phyloP scores from a whole-genome alignment of 2,797 vertebrate species.

The Enteromius fasciolatus region DNA sequence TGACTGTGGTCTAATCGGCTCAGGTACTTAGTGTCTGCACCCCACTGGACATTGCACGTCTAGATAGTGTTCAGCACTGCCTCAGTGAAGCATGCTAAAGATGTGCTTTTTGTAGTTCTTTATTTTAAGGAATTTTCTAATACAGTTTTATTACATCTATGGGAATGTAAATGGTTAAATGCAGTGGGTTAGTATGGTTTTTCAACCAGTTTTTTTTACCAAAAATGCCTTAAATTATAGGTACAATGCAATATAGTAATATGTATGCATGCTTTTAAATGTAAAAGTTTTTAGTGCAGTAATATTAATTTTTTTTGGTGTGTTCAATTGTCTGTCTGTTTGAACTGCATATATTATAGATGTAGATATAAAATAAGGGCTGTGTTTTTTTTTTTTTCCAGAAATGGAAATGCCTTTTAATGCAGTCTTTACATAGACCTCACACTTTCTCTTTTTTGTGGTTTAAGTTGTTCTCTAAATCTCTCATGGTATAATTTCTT shows the following conservation, averaged over 20 bases:
- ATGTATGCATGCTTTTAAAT: too few relatives aligned
- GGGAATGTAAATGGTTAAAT: not conserved
- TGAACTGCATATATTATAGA: not conserved
- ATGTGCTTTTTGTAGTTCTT: not conserved
- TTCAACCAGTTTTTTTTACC: not conserved
- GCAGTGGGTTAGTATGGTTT: not conserved
- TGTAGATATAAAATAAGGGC: not conserved
- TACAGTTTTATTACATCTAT: not conserved
- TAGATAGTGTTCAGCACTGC: not conserved
- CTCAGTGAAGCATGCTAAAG: not conserved
- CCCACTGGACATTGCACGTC: not conserved
- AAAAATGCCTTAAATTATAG: not conserved
- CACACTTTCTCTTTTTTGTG: conserved; percentile 27
- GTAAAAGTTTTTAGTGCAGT: not conserved
- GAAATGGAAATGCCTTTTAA: not conserved
- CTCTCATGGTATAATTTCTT: conserved; percentile 38
- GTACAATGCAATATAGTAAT: not conserved
- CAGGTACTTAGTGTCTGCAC: conserved; percentile 62
- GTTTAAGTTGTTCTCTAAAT: not conserved
- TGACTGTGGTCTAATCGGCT: conserved; percentile 56
- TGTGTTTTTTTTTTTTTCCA: not conserved
- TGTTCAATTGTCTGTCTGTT: not conserved
- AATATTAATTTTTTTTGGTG: not conserved
- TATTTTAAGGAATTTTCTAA: not conserved
- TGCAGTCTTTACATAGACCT: not conserved